Evolutionary conservation across 2,797 vertebrate species (phyloP), one percentile per base, ranked within the genome.

Genomic region (Eleutherodactylus coqui): DNA sequence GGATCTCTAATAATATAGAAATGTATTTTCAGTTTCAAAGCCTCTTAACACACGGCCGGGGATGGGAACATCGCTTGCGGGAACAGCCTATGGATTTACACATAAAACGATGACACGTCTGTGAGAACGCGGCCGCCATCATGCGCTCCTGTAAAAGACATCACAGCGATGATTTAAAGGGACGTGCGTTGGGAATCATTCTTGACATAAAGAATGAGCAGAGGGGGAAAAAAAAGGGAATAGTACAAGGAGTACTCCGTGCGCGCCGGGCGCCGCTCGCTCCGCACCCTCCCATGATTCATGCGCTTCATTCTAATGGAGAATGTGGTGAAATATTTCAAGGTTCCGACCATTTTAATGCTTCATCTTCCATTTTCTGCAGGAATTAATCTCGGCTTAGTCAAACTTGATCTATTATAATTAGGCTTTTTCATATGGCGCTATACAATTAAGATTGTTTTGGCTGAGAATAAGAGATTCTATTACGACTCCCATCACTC

Each of bases 331-430:
- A 87, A 84, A 84, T 87, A 79, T 79, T 87, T 87, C 82, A 75
- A 81, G 76, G 29, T 75, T 84, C 86, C n/a, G n/a, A 64, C 76
- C 69, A 79, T 79, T 83, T 87, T 84, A 87, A 84, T 84, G 76
- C 58, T 69, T 80, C 82, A 84, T 87, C 77, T 84, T 84, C 82
- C 77, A 81, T 84, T 80, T 84, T 81, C 76, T 27, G 55, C 69
- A 10, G 55, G 70, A 84, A 87, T 87, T 87, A 80, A 87, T 87
- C 86, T 75, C 75, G 70, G 69, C 82, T 87, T 80, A 80, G 86
- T 84, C 86, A 87, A 84, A 84, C 76, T 67, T 87, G 86, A 87
- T 87, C 86, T 87, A 87, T 87, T 84, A 55, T 87, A 87, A 87
- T 87, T 80, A 79, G 82, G 55, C 67, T 84, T 84, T 83, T 87